These are phyloP conservation scores for Scartelaos histophorus DNA, from an alignment of 2,113 vertebrate species.

Conservation along the genomic window DNA sequence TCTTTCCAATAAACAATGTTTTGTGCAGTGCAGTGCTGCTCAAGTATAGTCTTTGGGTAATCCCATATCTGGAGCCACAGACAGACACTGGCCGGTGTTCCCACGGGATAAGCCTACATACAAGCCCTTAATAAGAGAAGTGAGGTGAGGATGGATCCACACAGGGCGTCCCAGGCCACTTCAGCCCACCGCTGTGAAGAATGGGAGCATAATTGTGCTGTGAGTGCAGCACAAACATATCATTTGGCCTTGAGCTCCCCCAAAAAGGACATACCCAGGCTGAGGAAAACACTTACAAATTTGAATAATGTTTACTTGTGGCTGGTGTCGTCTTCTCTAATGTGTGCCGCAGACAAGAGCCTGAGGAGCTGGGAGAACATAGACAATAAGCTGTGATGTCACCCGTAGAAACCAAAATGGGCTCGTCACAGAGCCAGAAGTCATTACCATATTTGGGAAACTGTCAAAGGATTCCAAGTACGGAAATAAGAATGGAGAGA, in stretches of 20 bases:
- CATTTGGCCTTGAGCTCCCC: slow-evolving; percentile 70
- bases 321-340: slow-evolving; percentile 28
- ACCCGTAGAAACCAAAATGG: slow-evolving; percentile 1
- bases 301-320: slow-evolving; percentile 68
- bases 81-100: slow-evolving; percentile 48
- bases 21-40: background rate
- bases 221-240: slow-evolving; percentile 62
- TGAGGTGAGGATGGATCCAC: slow-evolving; percentile 63
- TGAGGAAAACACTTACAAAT: slow-evolving; percentile 69
- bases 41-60: background rate
- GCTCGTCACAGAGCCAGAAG: background rate
- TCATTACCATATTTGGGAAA: slow-evolving; percentile 11
- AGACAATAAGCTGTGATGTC: slow-evolving; percentile 23
- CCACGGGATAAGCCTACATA: slow-evolving; percentile 45
- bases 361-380: slow-evolving; percentile 3
- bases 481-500: background rate
- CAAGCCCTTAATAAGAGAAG: slow-evolving; percentile 53
- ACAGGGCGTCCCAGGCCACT: slow-evolving; percentile 42
- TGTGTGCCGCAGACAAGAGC: slow-evolving; percentile 47
- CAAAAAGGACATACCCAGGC: slow-evolving; percentile 61
- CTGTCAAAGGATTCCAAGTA: background rate
- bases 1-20: background rate
- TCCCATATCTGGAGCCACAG: slow-evolving; percentile 55
- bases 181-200: slow-evolving; percentile 54
- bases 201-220: slow-evolving; percentile 68